Conservation (phyloP, 1,140 invertebrate genomes). For the Holotrichia oblita region DNA sequence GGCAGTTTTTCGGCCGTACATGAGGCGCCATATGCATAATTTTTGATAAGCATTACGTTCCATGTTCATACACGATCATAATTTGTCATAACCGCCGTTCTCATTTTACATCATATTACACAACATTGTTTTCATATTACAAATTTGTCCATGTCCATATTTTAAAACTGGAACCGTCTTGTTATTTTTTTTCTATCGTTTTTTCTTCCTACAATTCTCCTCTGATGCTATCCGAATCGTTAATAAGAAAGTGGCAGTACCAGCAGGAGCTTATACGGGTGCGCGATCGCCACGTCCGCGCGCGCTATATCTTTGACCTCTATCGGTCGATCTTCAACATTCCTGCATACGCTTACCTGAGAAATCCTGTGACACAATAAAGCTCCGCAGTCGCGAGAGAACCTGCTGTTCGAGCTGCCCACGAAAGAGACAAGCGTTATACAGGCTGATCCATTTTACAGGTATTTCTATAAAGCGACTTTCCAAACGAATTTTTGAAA, state of each 20-base stretch:
- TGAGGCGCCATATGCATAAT: too few species aligned
- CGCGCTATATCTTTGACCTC: conserved; percentile 25
- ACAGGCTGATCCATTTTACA: too few species aligned
- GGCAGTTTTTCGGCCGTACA: too few species aligned
- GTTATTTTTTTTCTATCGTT: neutral
- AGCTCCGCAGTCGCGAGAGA: neutral
- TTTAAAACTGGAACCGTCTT: neutral
- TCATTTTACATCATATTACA: too few species aligned
- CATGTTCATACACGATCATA: too few species aligned
- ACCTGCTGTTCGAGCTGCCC: neutral
- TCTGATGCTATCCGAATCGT: neutral
- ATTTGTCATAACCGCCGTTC: too few species aligned
- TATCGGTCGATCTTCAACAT: conserved; percentile 5
- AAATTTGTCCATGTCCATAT: neutral
- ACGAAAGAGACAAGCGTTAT: neutral
- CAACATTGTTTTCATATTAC: neutral
- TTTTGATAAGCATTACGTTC: too few species aligned
- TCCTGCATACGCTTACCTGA: conserved; percentile 18
- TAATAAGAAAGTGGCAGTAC: neutral
- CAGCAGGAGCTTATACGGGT: neutral
- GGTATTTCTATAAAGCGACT: too few species aligned
- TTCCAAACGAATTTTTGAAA: too few species aligned
- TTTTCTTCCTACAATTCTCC: neutral
- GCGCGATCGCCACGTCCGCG: neutral
- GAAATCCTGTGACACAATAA: conserved; percentile 28